Evolutionary conservation across 92 coral and sea anemone species (phyloP), one percentile per base, ranked within the genome.

Genomic region (Porites cylindrica): DNA sequence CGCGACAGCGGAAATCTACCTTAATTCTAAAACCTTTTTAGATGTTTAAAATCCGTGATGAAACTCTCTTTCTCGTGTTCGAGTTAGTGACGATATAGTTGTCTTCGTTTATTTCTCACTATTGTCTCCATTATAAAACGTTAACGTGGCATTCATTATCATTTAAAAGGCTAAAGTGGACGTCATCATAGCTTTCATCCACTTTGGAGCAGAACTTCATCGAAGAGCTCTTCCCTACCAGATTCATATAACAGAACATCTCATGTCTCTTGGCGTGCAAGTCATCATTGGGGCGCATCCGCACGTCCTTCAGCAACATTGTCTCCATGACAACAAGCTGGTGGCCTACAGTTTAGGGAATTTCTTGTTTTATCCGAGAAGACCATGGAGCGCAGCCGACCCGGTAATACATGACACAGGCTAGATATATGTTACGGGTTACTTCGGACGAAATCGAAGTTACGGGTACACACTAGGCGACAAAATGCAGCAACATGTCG

Each of bases 281-380:
- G 64, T 90, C 54, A 78, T 94, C 64, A 88, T 94, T 21, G 98
- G 98, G 20, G 77, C 88, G 18, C 98, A 95, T 63, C 90, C 96
- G n/a, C 96, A 95, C 81, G 91, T 89, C 10, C 87, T 93, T 1
- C 96, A 95, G 61, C 81, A 74, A 13, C 94, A 93, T 80, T 80
- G 73, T 29, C 43, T 71, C 69, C 54, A 63, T 68, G 70, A 69
- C 72, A 72, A 78, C 85, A 78, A 89, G 12, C 76, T 93, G 11
- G 86, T 90, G 24, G 94, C 94, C 12, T 95, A 87, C 82, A 93
- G 98, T 75, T 83, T 92, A 73, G 98, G 98, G n/a, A 92, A 95
- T 87, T 93, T 95, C 76, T 62, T 93, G 79, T 93, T 93, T 79
- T 79, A 88, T 3, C 96, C 93, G 53, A 60, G 58, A n/a, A 81